phyloP scores from a whole-genome alignment of 35 echinoderm and acorn worm species.

The Stichopus chloronotus region DNA sequence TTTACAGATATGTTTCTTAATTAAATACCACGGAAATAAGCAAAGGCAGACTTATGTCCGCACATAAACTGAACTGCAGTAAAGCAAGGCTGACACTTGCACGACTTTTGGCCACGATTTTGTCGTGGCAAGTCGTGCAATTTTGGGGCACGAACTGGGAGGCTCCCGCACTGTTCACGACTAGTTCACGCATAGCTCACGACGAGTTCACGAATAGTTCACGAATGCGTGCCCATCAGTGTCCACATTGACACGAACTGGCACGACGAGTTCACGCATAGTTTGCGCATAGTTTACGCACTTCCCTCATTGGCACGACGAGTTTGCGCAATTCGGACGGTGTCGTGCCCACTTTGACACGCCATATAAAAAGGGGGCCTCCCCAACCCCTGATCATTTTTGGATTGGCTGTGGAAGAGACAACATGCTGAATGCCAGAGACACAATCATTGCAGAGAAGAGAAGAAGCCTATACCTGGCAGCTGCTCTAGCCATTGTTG shows the following conservation, averaged over 20 bases:
- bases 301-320: conserved; percentile 16
- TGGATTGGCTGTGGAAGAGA: conserved; percentile 11
- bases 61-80: no score
- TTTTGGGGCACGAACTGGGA: conserved; percentile 66
- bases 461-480: not conserved
- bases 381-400: not conserved
- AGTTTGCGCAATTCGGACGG: conserved; percentile 46
- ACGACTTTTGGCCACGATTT: conserved; percentile 63
- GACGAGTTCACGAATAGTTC: not conserved
- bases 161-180: conserved; percentile 58
- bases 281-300: conserved; percentile 61
- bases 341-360: conserved; percentile 39
- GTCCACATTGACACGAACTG: conserved; percentile 59
- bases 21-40: no score
- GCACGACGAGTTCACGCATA: conserved; percentile 64
- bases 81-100: conserved; percentile 56
- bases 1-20: no score
- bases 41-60: no score
- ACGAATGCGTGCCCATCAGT: conserved; percentile 61
- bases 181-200: conserved; percentile 50
- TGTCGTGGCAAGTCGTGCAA: conserved; percentile 57
- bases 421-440: not conserved
- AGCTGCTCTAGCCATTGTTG: conserved; percentile 9
- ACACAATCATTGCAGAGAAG: conserved; percentile 9
- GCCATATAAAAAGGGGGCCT: conserved; percentile 18